Percentiles rank a stretch among this genome's conserved stretches.
Evolutionary conservation across 2,797 vertebrate genomes (phyloP).

Genomic region (Alauda arvensis): DNA sequence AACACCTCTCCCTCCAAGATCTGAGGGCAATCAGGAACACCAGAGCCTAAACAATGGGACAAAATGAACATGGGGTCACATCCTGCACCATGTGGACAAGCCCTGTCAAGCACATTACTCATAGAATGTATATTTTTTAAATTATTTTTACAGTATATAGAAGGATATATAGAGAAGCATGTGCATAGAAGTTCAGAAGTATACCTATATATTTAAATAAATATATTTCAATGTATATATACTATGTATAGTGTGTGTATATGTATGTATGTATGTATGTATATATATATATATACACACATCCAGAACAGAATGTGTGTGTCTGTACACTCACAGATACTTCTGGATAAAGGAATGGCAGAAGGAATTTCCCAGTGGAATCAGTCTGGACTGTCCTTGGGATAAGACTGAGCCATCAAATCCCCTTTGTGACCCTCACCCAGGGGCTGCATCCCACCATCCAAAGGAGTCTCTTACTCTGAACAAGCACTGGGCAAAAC

Average conservation of each 20-base stretch:
- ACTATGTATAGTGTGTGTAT: not conserved
- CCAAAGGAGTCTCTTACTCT: not conserved
- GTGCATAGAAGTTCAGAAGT: not conserved
- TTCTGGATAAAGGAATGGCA: not conserved
- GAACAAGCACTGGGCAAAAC: not conserved
- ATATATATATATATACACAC: not conserved
- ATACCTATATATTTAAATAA: not conserved
- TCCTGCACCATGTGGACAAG: not conserved
- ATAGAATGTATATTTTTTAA: rapidly evolving
- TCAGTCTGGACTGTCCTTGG: not conserved
- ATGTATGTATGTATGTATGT: too few relatives aligned
- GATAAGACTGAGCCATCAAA: not conserved
- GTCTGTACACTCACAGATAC: not conserved
- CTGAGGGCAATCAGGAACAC: not conserved
- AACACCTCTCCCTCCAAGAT: not conserved
- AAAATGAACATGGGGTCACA: not conserved
- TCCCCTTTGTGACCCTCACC: not conserved
- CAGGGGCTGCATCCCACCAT: not conserved
- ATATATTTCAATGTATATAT: not conserved
- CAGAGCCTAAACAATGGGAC: not conserved
- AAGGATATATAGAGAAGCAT: not conserved
- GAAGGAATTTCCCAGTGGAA: not conserved
- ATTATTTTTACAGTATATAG: not conserved
- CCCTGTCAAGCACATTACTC: not conserved
- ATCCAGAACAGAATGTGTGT: not conserved